phyloP scores from a whole-genome alignment of 2,113 vertebrate genomes.

The Aythya baeri region DNA sequence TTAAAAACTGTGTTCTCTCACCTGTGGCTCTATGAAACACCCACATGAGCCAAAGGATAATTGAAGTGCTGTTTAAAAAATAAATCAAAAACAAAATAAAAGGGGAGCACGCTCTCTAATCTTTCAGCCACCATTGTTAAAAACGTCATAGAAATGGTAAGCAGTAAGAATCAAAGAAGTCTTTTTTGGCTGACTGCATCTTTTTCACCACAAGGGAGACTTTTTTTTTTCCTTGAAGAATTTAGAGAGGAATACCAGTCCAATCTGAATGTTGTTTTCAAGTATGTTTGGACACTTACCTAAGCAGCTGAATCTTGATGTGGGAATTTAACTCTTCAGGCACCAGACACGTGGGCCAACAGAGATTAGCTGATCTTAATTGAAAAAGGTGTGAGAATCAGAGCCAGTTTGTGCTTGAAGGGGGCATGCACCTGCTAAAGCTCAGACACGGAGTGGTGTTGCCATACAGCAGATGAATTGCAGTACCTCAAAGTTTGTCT shows the following conservation, averaged over 20 bases:
- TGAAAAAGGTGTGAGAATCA: not conserved
- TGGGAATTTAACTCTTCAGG: not conserved
- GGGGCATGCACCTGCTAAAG: not conserved
- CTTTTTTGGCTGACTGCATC: not conserved
- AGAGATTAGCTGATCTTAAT: not conserved
- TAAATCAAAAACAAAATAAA: not conserved
- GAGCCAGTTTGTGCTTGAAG: not conserved
- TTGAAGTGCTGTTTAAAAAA: not conserved
- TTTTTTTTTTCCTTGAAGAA: not conserved
- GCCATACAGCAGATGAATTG: not conserved
- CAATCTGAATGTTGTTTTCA: not conserved
- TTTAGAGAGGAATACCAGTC: not conserved
- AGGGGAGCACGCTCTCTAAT: not conserved
- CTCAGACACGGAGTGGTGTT: fast-evolving
- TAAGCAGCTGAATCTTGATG: not conserved
- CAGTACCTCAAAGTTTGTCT: not conserved
- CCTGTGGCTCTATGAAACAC: not conserved
- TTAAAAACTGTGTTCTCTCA: not conserved
- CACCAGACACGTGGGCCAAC: not conserved
- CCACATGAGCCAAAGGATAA: not conserved
- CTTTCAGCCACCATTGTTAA: not conserved
- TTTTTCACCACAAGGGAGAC: not conserved
- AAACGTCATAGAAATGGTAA: not conserved
- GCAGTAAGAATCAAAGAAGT: not conserved
- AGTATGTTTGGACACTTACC: not conserved